Percentiles rank a stretch among this genome's conserved stretches.
Evolutionary conservation across 2,113 vertebrate species (phyloP).

Genomic region (Bostrychus sinensis): DNA sequence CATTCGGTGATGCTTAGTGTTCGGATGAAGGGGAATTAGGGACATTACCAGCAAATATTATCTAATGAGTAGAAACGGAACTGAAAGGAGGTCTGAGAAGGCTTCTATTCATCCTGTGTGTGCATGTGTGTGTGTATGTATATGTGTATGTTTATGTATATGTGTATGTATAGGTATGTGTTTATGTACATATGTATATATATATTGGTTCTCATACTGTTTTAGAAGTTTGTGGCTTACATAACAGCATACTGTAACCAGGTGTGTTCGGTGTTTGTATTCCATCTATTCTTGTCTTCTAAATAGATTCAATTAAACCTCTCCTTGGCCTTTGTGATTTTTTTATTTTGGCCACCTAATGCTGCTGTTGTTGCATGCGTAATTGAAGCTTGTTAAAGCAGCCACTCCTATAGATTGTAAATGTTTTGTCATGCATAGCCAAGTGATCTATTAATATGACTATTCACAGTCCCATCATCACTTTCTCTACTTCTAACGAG

Average conservation of each 20-base stretch:
- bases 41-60: not conserved
- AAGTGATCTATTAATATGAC: constrained; percentile 27
- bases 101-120: not conserved
- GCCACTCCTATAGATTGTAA: constrained; percentile 32
- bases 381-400: not conserved
- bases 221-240: not conserved
- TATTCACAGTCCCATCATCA: not conserved
- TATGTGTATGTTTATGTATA: not conserved
- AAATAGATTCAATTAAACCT: constrained; percentile 44
- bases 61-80: not conserved
- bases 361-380: constrained; percentile 20
- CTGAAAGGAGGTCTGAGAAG: not conserved
- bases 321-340: constrained; percentile 26
- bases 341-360: constrained; percentile 20
- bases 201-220: not conserved
- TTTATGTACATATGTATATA: too few relatives aligned
- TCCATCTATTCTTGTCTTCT: not conserved
- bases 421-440: not conserved
- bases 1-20: constrained; percentile 11
- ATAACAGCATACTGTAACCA: not conserved
- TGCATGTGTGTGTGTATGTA: not conserved
- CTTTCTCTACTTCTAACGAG: constrained; percentile 5
- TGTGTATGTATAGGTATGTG: too few relatives aligned
- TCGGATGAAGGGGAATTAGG: not conserved
- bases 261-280: constrained; percentile 24